Conservation (phyloP, 2,888 invertebrate species). For the Eurois occulta region DNA sequence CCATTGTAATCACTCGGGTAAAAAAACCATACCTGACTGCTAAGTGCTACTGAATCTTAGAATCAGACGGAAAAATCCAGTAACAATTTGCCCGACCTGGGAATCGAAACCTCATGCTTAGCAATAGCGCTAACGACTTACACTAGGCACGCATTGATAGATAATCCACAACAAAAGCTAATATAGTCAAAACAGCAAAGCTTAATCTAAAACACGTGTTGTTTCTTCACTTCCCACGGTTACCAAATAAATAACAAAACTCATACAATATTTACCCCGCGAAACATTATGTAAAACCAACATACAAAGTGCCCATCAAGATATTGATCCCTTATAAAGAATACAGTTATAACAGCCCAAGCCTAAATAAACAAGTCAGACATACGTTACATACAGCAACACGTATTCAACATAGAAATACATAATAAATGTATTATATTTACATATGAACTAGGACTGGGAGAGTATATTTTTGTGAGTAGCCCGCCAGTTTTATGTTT, state of each 20-base stretch:
- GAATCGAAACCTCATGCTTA: background rate
- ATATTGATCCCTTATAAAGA: constrained; percentile 67
- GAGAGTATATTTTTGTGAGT: constrained; percentile 64
- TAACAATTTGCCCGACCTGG: background rate
- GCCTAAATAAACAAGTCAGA: constrained; percentile 69
- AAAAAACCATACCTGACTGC: background rate
- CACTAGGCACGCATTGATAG: no score
- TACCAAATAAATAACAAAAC: constrained; percentile 49
- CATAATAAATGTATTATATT: constrained; percentile 64
- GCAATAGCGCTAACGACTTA: background rate
- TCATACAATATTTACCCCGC: constrained; percentile 53
- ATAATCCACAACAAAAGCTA: background rate
- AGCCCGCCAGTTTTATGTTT: constrained; percentile 62
- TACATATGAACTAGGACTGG: constrained; percentile 63
- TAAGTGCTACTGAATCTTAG: background rate
- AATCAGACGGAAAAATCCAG: background rate
- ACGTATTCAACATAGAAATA: constrained; percentile 63
- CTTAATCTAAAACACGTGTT: background rate
- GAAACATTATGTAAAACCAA: constrained; percentile 58
- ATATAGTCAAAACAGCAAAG: constrained; percentile 2
- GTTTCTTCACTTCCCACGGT: constrained; percentile 9
- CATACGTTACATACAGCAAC: constrained; percentile 60
- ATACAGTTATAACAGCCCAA: constrained; percentile 59
- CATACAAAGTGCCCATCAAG: constrained; percentile 61
- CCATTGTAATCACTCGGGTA: background rate